Evolutionary conservation across 2,888 invertebrate species (phyloP), one percentile per base, ranked within the genome.

Genomic region (Chelonus formosanus): DNA sequence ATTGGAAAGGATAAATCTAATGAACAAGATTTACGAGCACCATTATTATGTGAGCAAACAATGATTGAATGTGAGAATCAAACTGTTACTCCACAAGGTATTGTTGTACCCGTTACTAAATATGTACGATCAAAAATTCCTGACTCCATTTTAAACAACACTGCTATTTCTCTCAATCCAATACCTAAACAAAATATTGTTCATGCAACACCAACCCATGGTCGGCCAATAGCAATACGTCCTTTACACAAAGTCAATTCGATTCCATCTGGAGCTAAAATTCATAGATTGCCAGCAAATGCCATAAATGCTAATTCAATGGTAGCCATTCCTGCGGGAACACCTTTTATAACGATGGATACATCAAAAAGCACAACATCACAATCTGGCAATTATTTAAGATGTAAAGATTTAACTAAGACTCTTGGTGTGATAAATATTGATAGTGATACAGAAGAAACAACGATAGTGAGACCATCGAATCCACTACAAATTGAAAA

Each of bases 381-480:
- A 44, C 69, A 67, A 47, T 35, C 56, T 7, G 3, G 53, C 0
- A 54, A 53, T 50, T 8, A 40, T 50, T 10, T 63, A 47, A 45
- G 47, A 63, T 8, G 43, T 53, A 34, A 61, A 34, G 55, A 67
- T 45, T 50, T 64, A 3, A 10, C 58, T 0, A 32, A 31, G 0
- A 44, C 4, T 5, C 75, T 76, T 1, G 79, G 71, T 67, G 73
- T 80, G 0, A 80, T 80, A 43, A 75, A 80, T 61, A 52, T 80
- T 7, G 79, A 78, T n/a, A 79, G 79, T 62, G 80, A 80, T 60
- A 63, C 68, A 5, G 79, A 80, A 31, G 79, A 80, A n/a, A 56
- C 65, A 1, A 56, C 70, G 7, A 40, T 58, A 4, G 20, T 55
- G 0, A 10, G 44, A 20, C 20, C 69, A 6, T 32, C 59, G 40